Conservation (phyloP, 2,797 vertebrate species). For the Falco columbarius region DNA sequence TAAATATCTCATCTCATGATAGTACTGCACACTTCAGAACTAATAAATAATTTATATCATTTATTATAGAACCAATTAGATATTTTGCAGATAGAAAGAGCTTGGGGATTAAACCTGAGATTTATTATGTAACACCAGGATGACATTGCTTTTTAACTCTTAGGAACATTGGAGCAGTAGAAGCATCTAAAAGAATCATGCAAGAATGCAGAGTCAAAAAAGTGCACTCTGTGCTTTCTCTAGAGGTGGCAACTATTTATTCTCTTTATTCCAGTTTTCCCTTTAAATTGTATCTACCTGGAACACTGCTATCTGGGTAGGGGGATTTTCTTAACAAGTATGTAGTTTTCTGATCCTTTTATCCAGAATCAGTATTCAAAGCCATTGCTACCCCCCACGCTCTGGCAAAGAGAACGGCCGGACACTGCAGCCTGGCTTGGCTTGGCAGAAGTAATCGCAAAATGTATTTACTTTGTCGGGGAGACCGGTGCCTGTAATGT, state of each 20-base stretch:
- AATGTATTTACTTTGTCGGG: background rate
- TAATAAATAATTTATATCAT: background rate
- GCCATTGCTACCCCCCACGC: background rate
- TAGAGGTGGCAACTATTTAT: background rate
- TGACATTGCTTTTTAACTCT: background rate
- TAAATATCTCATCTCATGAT: background rate
- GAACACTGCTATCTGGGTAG: background rate
- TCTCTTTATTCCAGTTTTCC: background rate
- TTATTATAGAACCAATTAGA: background rate
- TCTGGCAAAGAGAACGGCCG: background rate
- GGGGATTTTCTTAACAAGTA: background rate
- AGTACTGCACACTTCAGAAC: background rate
- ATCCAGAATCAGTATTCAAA: background rate
- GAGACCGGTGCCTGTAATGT: background rate
- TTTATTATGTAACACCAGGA: background rate
- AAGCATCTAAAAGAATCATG: background rate
- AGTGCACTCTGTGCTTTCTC: background rate
- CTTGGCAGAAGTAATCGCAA: background rate
- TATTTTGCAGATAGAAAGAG: background rate
- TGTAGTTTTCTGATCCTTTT: background rate
- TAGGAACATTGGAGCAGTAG: background rate
- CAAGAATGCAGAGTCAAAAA: background rate
- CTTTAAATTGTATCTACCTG: background rate
- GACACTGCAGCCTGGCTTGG: background rate
- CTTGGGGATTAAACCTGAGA: background rate